Evolutionary conservation across 2,797 vertebrate genomes (phyloP).

Genomic region (Sitta carolinensis): DNA sequence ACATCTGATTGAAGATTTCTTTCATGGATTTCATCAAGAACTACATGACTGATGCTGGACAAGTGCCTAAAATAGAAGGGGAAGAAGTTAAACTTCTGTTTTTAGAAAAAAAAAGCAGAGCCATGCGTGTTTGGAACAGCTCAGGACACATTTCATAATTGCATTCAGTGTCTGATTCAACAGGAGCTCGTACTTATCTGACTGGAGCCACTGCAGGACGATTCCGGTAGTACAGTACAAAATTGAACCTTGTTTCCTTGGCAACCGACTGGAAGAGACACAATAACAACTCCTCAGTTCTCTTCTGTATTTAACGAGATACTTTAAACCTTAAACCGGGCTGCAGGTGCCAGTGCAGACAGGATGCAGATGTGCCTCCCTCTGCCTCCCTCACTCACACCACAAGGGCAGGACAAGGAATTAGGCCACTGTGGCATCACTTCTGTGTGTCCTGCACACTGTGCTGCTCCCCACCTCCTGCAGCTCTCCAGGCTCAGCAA

Average conservation of each 20-base stretch:
- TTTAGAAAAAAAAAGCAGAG: neutral
- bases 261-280: constrained; percentile 86
- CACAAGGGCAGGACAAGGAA: neutral
- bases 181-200: constrained; percentile 88
- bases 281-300: constrained; percentile 37
- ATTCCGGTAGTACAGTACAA: constrained; percentile 98
- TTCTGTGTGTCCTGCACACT: neutral
- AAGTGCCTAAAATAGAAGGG: constrained; percentile 77
- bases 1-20: constrained; percentile 96
- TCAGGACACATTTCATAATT: neutral
- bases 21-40: constrained; percentile 97
- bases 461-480: neutral
- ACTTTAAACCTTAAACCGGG: neutral
- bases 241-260: constrained; percentile 95
- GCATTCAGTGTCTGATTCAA: neutral
- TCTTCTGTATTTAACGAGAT: neutral
- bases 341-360: neutral
- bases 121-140: neutral
- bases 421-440: neutral
- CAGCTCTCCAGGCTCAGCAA: neutral
- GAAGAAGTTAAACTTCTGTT: neutral
- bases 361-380: neutral
- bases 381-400: neutral
- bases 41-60: constrained; percentile 90
- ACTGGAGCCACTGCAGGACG: constrained; percentile 98